These are phyloP conservation scores for Vidua macroura DNA, from an alignment of 2,113 vertebrate genomes.

Conservation along the genomic window DNA sequence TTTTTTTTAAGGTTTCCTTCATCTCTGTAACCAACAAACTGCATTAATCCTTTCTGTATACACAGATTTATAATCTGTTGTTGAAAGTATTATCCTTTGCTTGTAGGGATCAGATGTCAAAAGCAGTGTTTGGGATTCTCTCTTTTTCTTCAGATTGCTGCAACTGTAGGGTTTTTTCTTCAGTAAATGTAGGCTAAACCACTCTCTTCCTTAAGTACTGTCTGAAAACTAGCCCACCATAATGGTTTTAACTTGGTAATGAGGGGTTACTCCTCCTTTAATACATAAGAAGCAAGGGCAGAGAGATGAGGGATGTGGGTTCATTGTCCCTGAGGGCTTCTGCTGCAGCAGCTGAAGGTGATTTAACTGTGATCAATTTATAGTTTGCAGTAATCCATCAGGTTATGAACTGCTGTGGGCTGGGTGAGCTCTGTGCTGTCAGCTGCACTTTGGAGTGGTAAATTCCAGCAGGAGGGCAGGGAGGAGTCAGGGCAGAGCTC, in stretches of 20 bases:
- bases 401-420: not conserved
- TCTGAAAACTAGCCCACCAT: not conserved
- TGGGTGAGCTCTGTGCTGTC: not conserved
- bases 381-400: slow-evolving; percentile 9
- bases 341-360: slow-evolving; percentile 25
- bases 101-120: not conserved
- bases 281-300: not conserved
- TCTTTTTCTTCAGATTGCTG: not conserved
- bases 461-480: not conserved
- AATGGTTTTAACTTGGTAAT: not conserved
- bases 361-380: slow-evolving; percentile 21
- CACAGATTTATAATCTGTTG: slow-evolving; percentile 15
- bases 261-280: not conserved
- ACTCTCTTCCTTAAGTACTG: not conserved
- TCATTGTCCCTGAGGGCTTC: not conserved
- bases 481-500: not conserved
- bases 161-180: not conserved
- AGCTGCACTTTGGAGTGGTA: not conserved
- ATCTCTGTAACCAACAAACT: not conserved
- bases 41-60: not conserved
- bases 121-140: not conserved
- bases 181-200: not conserved
- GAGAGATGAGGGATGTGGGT: not conserved
- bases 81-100: not conserved
- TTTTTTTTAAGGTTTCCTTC: not conserved